A percentile compares a stretch with the other conserved stretches of the same genome.
Conservation (phyloP, 1,140 invertebrate species). For the Bombus fervidus region DNA sequence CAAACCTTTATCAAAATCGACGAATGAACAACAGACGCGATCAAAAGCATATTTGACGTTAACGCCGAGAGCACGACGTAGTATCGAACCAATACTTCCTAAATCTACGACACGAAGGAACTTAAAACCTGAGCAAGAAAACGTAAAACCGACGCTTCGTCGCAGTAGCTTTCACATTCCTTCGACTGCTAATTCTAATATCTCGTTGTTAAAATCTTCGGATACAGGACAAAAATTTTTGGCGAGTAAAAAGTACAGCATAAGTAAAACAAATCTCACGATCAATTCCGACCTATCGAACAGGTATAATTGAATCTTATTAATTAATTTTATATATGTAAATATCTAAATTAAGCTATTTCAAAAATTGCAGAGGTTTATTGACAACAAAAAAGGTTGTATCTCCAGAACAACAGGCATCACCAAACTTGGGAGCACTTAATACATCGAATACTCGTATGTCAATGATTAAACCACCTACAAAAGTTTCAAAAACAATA, state of each 20-base stretch:
- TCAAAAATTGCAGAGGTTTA: neutral
- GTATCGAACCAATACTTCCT: neutral
- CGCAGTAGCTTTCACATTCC: constrained; percentile 22
- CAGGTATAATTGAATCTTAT: neutral
- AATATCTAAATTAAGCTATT: neutral
- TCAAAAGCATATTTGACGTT: neutral
- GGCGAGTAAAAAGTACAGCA: neutral
- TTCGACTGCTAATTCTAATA: constrained; percentile 2
- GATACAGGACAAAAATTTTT: neutral
- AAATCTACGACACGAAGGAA: neutral
- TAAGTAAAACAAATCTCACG: neutral
- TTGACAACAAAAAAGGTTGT: neutral
- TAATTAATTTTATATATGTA: neutral
- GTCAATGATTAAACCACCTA: constrained; percentile 28
- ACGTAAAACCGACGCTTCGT: neutral
- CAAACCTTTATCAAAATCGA: neutral
- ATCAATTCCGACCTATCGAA: neutral
- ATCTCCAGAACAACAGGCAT: neutral
- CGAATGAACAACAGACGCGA: neutral
- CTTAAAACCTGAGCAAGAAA: neutral
- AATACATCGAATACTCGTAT: neutral
- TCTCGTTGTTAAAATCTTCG: neutral
- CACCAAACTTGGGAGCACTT: neutral
- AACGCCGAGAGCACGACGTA: neutral
- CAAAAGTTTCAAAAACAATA: constrained; percentile 20